Conservation (phyloP, 92 coral and sea anemone species). For the Ricordea florida region DNA sequence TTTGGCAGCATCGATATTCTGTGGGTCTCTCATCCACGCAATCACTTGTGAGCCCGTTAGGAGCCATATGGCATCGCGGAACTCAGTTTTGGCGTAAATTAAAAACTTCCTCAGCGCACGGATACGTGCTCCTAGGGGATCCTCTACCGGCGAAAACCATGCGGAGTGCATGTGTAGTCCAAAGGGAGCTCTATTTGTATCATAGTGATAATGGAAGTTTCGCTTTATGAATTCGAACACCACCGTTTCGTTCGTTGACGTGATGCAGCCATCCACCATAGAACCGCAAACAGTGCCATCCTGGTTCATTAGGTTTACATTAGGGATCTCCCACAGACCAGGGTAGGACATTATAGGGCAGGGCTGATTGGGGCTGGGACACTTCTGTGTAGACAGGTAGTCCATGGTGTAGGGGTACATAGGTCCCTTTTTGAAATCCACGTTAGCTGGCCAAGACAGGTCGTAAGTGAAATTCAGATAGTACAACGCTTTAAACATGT, state of each 20-base stretch:
- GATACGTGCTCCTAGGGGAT: slow-evolving; percentile 44
- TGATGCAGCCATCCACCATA: slow-evolving; percentile 83
- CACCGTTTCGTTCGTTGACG: slow-evolving; percentile 36
- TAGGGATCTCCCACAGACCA: slow-evolving; percentile 85
- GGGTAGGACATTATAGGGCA: slow-evolving; percentile 81
- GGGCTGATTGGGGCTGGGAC: slow-evolving; percentile 36
- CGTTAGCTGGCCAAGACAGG: slow-evolving; percentile 82
- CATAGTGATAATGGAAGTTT: slow-evolving; percentile 80
- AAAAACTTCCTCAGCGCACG: slow-evolving; percentile 68
- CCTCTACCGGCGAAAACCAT: slow-evolving; percentile 44
- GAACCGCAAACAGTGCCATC: slow-evolving; percentile 75
- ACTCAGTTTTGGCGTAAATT: slow-evolving; percentile 27
- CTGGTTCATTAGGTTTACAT: slow-evolving; percentile 70
- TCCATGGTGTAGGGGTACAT: slow-evolving; percentile 86
- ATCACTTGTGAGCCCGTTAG: slow-evolving; percentile 76
- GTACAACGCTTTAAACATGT: slow-evolving; percentile 67
- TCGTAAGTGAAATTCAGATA: slow-evolving; percentile 69
- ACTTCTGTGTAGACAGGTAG: slow-evolving; percentile 69
- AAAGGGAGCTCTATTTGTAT: slow-evolving; percentile 74
- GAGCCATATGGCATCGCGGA: slow-evolving; percentile 79
- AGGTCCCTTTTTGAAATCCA: slow-evolving; percentile 57
- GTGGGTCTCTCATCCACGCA: slow-evolving; percentile 80
- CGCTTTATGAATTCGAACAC: slow-evolving; percentile 68
- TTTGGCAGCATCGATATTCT: slow-evolving; percentile 58
- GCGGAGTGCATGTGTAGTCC: slow-evolving; percentile 87